Evolutionary conservation across 1,140 invertebrate species (phyloP).

Genomic region (Sarcophaga peregrina): DNA sequence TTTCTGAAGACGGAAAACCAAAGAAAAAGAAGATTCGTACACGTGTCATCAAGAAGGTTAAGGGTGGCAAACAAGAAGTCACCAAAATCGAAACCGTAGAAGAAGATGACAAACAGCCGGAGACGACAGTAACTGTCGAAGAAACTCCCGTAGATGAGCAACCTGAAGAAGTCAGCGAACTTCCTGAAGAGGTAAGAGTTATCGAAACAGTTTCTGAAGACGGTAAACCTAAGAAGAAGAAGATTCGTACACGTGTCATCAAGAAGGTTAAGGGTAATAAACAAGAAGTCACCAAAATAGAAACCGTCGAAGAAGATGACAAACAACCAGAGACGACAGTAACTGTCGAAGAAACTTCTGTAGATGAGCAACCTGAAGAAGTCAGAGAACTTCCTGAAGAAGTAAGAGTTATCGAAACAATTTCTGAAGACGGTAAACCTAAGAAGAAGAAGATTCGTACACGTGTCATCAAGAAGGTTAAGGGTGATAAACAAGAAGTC

Average conservation of each 20-base stretch:
- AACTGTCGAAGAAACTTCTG: not conserved
- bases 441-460: no score
- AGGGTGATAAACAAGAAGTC: no score
- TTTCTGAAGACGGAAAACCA: not conserved
- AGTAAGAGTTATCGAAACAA: not conserved
- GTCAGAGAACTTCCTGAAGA: no score
- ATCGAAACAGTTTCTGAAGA: not conserved
- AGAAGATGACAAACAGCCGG: constrained; percentile 1
- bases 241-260: constrained; percentile 19
- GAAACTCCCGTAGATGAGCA: not conserved
- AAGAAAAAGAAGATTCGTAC: not conserved
- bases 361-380: not conserved
- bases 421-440: not conserved
- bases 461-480: no score
- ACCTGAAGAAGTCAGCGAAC: not conserved
- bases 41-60: constrained; percentile 20
- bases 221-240: not conserved
- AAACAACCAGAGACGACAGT: constrained; percentile 11
- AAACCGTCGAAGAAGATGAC: constrained; percentile 10
- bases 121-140: not conserved
- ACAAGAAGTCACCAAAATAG: constrained; percentile 8
- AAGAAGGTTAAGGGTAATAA: constrained; percentile 13
- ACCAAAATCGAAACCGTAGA: not conserved
- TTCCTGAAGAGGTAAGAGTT: not conserved
- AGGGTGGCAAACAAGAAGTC: not conserved